phyloP scores from a whole-genome alignment of 2,888 invertebrate species.

The Parapristionchus giblindavisi region DNA sequence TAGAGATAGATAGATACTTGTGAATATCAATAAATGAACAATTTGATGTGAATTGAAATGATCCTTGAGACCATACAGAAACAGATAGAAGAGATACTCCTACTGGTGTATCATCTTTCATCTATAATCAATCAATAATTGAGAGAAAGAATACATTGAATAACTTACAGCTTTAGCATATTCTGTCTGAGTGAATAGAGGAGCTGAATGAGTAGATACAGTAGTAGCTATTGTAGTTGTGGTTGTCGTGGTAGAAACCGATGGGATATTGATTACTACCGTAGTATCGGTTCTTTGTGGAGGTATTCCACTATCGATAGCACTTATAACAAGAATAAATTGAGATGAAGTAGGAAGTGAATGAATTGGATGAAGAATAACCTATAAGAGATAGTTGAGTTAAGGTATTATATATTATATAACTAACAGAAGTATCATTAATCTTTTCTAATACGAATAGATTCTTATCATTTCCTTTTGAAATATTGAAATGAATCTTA shows the following conservation, averaged over 20 bases:
- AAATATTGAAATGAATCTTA: conserved; percentile 46
- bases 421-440: conserved; percentile 44
- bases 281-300: not conserved
- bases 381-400: not conserved
- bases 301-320: conserved; percentile 11
- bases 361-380: not conserved
- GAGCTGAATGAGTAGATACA: not conserved
- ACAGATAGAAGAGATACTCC: conserved; percentile 19
- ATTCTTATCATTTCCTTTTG: conserved; percentile 41
- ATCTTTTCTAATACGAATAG: conserved; percentile 42
- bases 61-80: conserved; percentile 16
- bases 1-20: not conserved
- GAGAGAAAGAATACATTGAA: not conserved
- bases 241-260: not conserved
- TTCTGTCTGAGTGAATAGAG: conserved; percentile 21
- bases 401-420: not conserved
- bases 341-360: conserved; percentile 17
- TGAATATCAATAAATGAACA: conserved; percentile 11
- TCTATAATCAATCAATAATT: not conserved
- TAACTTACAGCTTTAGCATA: conserved; percentile 4
- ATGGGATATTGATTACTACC: conserved; percentile 8
- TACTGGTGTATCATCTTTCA: conserved; percentile 21
- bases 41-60: not conserved
- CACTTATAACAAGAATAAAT: not conserved
- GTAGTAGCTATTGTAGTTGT: not conserved